Evolutionary conservation across 2,797 vertebrate species (phyloP).

Genomic region (Pitangus sulphuratus): DNA sequence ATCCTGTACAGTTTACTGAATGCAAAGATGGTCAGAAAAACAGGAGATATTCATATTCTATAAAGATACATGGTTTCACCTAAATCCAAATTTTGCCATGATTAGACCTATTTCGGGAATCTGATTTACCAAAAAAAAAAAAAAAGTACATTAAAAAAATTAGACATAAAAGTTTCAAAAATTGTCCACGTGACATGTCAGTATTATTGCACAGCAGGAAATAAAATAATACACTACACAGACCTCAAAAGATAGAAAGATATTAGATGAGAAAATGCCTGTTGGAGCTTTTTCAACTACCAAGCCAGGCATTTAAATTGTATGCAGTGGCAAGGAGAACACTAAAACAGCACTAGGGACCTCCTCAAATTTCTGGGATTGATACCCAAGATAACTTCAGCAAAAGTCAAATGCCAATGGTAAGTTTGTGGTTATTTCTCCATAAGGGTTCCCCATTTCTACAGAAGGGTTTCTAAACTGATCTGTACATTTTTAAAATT

Average conservation of each 20-base stretch:
- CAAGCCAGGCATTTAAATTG: background rate
- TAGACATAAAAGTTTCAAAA: background rate
- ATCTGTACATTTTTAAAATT: background rate
- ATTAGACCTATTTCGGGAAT: background rate
- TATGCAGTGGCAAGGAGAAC: background rate
- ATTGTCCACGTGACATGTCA: background rate
- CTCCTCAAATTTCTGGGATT: background rate
- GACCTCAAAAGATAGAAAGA: background rate
- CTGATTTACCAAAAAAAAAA: background rate
- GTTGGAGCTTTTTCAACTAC: background rate
- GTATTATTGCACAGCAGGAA: background rate
- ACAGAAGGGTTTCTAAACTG: background rate
- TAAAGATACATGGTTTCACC: background rate
- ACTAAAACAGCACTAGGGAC: background rate
- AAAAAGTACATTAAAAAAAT: background rate
- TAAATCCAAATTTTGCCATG: background rate
- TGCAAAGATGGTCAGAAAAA: background rate
- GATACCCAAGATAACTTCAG: background rate
- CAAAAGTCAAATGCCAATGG: background rate
- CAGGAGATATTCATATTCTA: background rate
- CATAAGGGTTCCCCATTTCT: background rate
- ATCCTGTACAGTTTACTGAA: background rate
- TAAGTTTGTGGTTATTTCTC: background rate
- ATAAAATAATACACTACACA: background rate
- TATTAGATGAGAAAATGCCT: background rate